Base-by-base conservation (phyloP, 2,797 vertebrate genomes). In the Acrossocheilus wenchowensis region DNA sequence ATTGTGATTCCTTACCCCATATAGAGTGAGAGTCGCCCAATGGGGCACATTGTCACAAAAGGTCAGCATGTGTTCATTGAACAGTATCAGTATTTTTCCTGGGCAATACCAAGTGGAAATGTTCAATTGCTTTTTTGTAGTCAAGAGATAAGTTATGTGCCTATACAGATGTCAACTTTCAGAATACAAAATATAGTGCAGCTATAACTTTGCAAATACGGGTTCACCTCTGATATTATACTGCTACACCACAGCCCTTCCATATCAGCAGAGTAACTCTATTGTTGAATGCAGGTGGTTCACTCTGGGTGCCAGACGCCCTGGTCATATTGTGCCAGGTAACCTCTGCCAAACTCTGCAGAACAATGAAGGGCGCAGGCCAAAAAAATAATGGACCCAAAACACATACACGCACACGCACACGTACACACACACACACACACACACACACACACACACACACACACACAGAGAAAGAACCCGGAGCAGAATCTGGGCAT, bases 251-350 rank as follows among this genome's bases (percentile, higher is more conserved):
- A 62, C 72, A 26, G 11, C 52, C 72, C 43, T 78, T 41, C 73
- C 43, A n/a, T 69, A 86, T 78, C 84, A 82, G 52, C 41, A 75
- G 68, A 82, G 39, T 90, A 79, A 72, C 86, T 82, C 92, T 86
- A 92, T 94, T 94, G 93, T 95, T 92, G 81, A 87, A 26, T 30
- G 15, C 89, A 92, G 92, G 88, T 88, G 93, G 90, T 94, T 88
- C 88, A 34, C 78, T 82, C 60, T 82, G 10, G 30, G 79, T 89
- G 93, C 93, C 91, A 94, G 93, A 91, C 89, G 87, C 91, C 88
- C 89, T 90, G 92, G 90, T 72, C 89, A 89, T 78, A 68, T 78
- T 78, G 84, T 91, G 92, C 92, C 93, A 93, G 90, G 77, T 54
- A 54, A 52, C 12, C 74, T 78, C 85, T 89, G 88, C 88, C 87